These are phyloP conservation scores for Eulemur rubriventer DNA, from an alignment of 2,797 vertebrate species.

Conservation along the genomic window DNA sequence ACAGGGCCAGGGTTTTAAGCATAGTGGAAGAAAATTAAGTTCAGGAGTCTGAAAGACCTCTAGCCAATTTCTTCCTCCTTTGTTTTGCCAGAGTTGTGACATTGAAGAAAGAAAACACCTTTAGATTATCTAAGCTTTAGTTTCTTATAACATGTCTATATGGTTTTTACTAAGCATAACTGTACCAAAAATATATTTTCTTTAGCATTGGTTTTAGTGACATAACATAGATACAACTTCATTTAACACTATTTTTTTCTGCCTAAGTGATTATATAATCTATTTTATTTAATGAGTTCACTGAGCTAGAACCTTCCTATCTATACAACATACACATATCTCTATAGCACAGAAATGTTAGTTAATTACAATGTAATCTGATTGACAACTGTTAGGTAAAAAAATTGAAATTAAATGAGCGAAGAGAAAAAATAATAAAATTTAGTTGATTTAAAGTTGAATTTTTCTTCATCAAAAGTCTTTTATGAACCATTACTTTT, in stretches of 20 bases:
- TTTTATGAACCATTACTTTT: neutral
- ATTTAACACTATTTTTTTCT: neutral
- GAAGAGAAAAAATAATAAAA: neutral
- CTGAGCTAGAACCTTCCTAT: neutral
- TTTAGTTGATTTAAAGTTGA: neutral
- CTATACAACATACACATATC: neutral
- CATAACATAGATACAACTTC: neutral
- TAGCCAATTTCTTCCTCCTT: neutral
- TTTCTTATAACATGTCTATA: neutral
- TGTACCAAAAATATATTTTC: neutral
- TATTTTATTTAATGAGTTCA: neutral
- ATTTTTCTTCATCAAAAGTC: neutral
- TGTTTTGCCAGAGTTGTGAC: neutral
- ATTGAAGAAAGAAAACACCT: neutral
- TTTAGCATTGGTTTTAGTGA: neutral
- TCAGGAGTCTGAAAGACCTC: neutral
- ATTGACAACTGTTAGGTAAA: neutral
- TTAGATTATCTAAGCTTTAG: neutral
- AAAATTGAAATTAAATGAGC: neutral
- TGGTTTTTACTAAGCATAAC: neutral
- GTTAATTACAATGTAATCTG: neutral
- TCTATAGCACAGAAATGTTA: neutral
- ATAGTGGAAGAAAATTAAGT: neutral
- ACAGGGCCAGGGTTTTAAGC: neutral
- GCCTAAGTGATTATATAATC: neutral